phyloP scores from a whole-genome alignment of 2,888 invertebrate genomes.

The Habrosyne pyritoides region DNA sequence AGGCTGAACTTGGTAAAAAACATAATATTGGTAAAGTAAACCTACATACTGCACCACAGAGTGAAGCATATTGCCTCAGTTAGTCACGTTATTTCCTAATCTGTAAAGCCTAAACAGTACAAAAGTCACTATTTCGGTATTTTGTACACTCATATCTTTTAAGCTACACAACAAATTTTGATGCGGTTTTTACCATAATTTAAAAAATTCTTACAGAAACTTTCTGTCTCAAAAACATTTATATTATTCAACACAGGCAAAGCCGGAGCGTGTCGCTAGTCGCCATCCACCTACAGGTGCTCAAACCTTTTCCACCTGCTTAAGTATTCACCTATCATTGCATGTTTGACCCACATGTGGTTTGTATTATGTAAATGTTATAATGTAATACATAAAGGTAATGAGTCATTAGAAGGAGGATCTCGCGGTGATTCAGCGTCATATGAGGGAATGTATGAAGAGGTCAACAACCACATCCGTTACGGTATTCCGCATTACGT shows the following conservation, averaged over 20 bases:
- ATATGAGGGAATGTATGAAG: background rate
- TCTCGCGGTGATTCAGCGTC: slow-evolving; percentile 4
- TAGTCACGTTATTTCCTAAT: background rate
- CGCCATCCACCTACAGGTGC: background rate
- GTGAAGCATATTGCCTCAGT: background rate
- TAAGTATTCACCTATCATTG: slow-evolving; percentile 8
- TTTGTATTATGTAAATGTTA: slow-evolving; percentile 13
- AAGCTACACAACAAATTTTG: no score
- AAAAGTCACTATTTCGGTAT: no score
- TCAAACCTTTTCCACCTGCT: slow-evolving; percentile 2
- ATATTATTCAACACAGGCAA: no score
- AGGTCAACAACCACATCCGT: slow-evolving; percentile 3
- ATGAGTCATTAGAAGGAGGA: slow-evolving; percentile 11
- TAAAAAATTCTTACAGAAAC: no score
- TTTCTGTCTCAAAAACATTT: no score
- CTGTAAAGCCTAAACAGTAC: no score
- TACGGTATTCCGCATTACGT: slow-evolving; percentile 4
- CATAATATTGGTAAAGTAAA: background rate
- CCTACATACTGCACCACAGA: background rate
- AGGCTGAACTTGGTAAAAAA: background rate
- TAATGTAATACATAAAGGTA: slow-evolving; percentile 9
- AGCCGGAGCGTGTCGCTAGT: no score
- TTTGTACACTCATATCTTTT: no score
- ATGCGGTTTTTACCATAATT: no score
- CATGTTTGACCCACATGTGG: slow-evolving; percentile 7